These are phyloP conservation scores for Illadopsis cleaveri DNA, from an alignment of 2,113 vertebrate genomes.

Conservation along the genomic window DNA sequence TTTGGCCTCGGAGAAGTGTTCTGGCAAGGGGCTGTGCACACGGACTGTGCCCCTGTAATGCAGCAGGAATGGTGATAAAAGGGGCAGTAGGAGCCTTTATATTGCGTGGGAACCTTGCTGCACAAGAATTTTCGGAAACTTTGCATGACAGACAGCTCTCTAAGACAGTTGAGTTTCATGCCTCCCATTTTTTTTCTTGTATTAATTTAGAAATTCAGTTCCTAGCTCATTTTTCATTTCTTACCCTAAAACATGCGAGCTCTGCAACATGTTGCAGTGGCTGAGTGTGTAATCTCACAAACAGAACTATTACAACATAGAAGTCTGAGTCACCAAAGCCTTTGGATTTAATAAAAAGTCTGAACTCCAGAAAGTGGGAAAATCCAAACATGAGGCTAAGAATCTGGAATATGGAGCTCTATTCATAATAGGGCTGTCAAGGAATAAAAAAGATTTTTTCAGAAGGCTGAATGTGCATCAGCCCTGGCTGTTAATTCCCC, in stretches of 20 bases:
- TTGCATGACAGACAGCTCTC: not conserved
- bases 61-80: constrained; percentile 13
- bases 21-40: not conserved
- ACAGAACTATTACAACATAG: not conserved
- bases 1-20: not conserved
- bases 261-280: not conserved
- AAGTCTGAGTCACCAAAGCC: not conserved
- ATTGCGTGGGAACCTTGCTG: constrained; percentile 22
- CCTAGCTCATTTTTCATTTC: not conserved
- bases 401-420: constrained; percentile 12
- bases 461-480: constrained; percentile 51
- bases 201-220: not conserved
- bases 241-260: not conserved
- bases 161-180: not conserved
- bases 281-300: not conserved
- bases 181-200: not conserved
- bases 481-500: constrained; percentile 23
- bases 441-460: constrained; percentile 14
- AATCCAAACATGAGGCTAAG: constrained; percentile 16
- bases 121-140: not conserved
- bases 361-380: constrained; percentile 3
- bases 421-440: constrained; percentile 48
- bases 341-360: not conserved
- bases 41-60: not conserved
- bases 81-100: constrained; percentile 6